phyloP scores from a whole-genome alignment of 2,888 invertebrate genomes.

The Mythimna lalbum region DNA sequence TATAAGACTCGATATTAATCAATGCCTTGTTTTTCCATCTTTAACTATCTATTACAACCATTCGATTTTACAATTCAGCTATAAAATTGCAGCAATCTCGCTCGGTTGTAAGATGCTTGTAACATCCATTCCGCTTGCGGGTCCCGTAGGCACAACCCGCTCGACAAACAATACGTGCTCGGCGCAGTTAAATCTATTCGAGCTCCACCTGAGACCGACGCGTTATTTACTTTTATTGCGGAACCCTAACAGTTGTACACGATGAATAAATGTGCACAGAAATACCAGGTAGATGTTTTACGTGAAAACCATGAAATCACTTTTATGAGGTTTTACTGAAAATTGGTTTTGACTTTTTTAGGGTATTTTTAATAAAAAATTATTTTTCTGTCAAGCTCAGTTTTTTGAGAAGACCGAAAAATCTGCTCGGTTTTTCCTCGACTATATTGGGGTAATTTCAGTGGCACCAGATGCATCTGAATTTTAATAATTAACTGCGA shows the following conservation, averaged over 20 bases:
- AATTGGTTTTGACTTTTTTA: not conserved
- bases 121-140: constrained; percentile 30
- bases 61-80: constrained; percentile 12
- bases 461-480: too few species aligned
- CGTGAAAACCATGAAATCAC: too few species aligned
- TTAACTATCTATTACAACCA: not conserved
- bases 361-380: not conserved
- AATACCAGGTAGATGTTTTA: constrained; percentile 13
- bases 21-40: not conserved
- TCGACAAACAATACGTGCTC: constrained; percentile 56
- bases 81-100: constrained; percentile 31
- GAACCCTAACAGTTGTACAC: constrained; percentile 25
- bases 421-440: too few species aligned
- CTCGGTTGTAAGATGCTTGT: constrained; percentile 25
- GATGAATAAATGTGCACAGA: constrained; percentile 24
- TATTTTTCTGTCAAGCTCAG: too few species aligned
- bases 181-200: constrained; percentile 64
- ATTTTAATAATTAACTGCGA: too few species aligned
- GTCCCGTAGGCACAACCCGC: constrained; percentile 39
- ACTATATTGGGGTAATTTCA: too few species aligned
- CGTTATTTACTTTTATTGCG: constrained; percentile 63
- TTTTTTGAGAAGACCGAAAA: too few species aligned
- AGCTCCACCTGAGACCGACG: constrained; percentile 61
- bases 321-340: too few species aligned
- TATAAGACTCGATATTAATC: not conserved